Percentiles rank a stretch among this genome's conserved stretches.
Evolutionary conservation across 2,113 vertebrate species (phyloP).

Genomic region (Labeo rohita): DNA sequence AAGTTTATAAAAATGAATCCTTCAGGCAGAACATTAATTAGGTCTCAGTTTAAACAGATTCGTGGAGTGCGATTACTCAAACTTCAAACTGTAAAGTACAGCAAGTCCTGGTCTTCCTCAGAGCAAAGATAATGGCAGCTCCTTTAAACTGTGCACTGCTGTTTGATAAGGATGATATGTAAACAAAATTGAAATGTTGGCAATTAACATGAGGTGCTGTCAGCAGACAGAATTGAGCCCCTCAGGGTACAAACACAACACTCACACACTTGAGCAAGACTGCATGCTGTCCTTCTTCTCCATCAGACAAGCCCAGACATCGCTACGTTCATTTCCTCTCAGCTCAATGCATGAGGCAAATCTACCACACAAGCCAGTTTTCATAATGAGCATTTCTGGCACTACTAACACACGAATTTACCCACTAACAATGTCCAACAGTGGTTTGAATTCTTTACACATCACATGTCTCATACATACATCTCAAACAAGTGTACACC

Average conservation of each 20-base stretch:
- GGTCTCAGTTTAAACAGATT: conserved; percentile 8
- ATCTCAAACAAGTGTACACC: neutral
- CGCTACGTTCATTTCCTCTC: neutral
- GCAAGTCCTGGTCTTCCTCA: conserved; percentile 22
- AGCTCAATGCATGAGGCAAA: neutral
- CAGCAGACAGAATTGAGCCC: conserved; percentile 14
- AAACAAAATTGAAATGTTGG: conserved; percentile 29
- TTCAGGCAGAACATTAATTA: neutral
- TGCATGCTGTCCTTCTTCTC: neutral
- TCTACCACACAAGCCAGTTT: neutral
- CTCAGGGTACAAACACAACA: neutral
- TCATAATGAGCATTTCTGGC: neutral
- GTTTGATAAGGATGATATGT: conserved; percentile 8
- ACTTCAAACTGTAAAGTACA: neutral
- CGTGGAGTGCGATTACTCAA: neutral
- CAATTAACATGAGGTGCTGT: neutral
- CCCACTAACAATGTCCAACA: neutral
- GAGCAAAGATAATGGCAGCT: conserved; percentile 5
- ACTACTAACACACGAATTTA: neutral
- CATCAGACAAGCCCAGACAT: conserved; percentile 26
- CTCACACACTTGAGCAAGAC: neutral
- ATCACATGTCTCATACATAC: neutral
- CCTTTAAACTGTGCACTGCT: neutral
- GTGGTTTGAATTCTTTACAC: neutral
- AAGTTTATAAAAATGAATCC: neutral